Base-by-base conservation (phyloP, 2,797 vertebrate genomes). In the Oryzias dopingdopingensis region DNA sequence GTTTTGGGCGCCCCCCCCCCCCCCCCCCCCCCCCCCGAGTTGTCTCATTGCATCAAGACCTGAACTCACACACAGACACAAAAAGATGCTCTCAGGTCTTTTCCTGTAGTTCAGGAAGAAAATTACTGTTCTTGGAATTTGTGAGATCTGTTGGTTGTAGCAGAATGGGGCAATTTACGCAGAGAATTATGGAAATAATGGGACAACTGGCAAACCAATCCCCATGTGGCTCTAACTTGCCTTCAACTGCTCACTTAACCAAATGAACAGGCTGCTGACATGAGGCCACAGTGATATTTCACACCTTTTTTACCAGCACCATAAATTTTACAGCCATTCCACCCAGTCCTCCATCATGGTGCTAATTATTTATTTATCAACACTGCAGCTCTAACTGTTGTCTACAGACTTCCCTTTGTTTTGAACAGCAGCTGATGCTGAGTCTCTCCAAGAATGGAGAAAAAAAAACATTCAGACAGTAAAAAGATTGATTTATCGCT, bases 321-420 rank as follows among this genome's bases (percentile, higher is more conserved):
- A 71, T 87, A 90, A 88, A 88, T 87, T 83, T 70, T 69, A 72
- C 56, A 62, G 52, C 44, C 49, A 43, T 75, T 74, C 37, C 55
- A 18, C 41, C 3, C 49, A 5, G 5, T 74, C 56, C 62, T 37
- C 54, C 53, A 64, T 49, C 49, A 12, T 47, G 16, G 52, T 43
- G 67, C 56, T 77, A 79, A 80, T 85, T 85, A 81, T 89, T 82
- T 82, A 83, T 86, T 88, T 76, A 81, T 77, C 73, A 87, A 79
- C 65, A 84, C 67, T 24, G 67, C 57, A 66, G 66, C 60, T 77
- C 61, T 64, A 72, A 61, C 57, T 47, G 42, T 68, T 48, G 66
- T 84, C 83, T 73, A 67, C 67, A 65, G 52, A 61, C 74, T 57
- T 52, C 24, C 37, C 24, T 52, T 49, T 56, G 70, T 73, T 65